Conservation (phyloP, 2,888 invertebrate genomes). For the Drosophila bunnanda region DNA sequence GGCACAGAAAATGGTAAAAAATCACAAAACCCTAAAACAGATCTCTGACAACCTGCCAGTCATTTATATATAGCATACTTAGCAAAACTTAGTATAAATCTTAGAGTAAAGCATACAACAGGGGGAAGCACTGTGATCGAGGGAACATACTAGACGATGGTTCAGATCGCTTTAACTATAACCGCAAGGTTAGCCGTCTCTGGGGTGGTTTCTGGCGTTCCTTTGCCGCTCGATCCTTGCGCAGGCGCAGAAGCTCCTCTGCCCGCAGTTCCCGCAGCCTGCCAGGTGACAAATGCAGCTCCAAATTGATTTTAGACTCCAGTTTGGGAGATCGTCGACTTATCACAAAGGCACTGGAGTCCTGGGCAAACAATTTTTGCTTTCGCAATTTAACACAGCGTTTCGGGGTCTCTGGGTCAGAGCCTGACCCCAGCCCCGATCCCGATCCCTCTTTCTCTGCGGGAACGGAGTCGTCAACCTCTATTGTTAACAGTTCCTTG, state of each 20-base stretch:
- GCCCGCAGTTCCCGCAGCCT: slow-evolving; percentile 46
- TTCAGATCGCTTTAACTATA: slow-evolving; percentile 35
- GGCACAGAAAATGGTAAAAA: slow-evolving; percentile 7
- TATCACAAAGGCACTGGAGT: slow-evolving; percentile 47
- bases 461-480: slow-evolving; percentile 21
- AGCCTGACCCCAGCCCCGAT: neutral
- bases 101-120: slow-evolving; percentile 51
- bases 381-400: slow-evolving; percentile 50
- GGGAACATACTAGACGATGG: slow-evolving; percentile 8
- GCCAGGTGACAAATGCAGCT: slow-evolving; percentile 49
- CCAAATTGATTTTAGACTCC: neutral
- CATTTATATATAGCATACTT: slow-evolving; percentile 56
- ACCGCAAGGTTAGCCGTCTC: slow-evolving; percentile 52
- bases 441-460: slow-evolving; percentile 20
- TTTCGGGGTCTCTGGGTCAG: slow-evolving; percentile 49
- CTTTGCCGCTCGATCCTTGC: slow-evolving; percentile 55
- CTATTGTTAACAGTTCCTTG: slow-evolving; percentile 48
- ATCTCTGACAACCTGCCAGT: neutral
- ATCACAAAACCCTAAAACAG: slow-evolving; percentile 10
- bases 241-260: slow-evolving; percentile 53
- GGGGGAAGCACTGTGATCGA: slow-evolving; percentile 62
- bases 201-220: slow-evolving; percentile 51
- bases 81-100: slow-evolving; percentile 13
- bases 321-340: slow-evolving; percentile 47
- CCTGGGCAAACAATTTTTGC: slow-evolving; percentile 57